Percentiles rank a stretch among this genome's conserved stretches.
phyloP scores from a whole-genome alignment of 92 coral and sea anemone species.

The Siderastrea radians region DNA sequence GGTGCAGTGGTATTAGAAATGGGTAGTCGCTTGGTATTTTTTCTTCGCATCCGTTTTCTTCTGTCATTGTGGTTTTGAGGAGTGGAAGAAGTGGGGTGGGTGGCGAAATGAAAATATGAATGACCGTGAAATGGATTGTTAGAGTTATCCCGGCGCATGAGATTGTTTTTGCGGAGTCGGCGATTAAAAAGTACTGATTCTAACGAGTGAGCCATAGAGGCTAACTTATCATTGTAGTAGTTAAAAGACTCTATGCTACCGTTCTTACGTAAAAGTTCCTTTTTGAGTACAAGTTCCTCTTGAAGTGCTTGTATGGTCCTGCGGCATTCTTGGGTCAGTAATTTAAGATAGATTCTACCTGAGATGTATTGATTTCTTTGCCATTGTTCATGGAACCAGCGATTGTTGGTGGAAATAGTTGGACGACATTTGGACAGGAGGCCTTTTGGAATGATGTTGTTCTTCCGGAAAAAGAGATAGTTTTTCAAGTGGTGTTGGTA shows the following conservation, averaged over 20 bases:
- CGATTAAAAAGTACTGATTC: too few species aligned
- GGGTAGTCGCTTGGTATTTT: too few species aligned
- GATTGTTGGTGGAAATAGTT: constrained; percentile 28
- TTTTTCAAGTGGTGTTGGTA: constrained; percentile 23
- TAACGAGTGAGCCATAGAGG: too few species aligned
- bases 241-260: too few species aligned
- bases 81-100: too few species aligned
- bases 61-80: too few species aligned
- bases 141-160: too few species aligned
- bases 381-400: constrained; percentile 34
- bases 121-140: too few species aligned
- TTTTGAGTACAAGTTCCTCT: constrained; percentile 14
- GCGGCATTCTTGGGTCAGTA: constrained; percentile 33
- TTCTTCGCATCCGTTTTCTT: too few species aligned
- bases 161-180: too few species aligned
- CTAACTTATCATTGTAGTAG: neutral
- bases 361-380: constrained; percentile 34
- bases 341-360: constrained; percentile 21
- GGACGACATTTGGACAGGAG: constrained; percentile 18
- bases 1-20: too few species aligned
- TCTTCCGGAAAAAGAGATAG: constrained; percentile 21
- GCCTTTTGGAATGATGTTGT: constrained; percentile 31
- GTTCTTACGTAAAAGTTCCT: constrained; percentile 38
- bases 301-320: constrained; percentile 16
- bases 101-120: too few species aligned